Conservation (phyloP, 2,888 invertebrate genomes). For the Lepeophtheirus nordmannii region DNA sequence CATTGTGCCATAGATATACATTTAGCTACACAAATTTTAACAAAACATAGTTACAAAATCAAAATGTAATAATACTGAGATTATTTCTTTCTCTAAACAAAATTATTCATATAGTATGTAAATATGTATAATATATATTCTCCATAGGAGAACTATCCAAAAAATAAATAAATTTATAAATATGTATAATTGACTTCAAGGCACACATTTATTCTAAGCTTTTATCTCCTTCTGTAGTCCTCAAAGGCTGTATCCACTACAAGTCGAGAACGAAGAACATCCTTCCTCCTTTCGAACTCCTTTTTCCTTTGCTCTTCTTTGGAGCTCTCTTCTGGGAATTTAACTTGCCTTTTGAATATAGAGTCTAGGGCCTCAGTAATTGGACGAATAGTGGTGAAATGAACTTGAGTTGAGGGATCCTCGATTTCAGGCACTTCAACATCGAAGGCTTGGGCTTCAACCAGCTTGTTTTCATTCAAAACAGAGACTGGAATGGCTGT, state of each 20-base stretch:
- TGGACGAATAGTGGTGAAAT: not conserved
- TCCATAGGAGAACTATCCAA: not conserved
- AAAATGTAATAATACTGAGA: not conserved
- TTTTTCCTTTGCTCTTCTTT: too few species aligned
- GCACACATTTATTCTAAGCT: too few species aligned
- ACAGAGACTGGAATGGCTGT: not conserved
- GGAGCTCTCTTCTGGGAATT: too few species aligned
- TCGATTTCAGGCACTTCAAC: not conserved
- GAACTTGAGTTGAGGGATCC: not conserved
- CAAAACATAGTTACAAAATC: not conserved
- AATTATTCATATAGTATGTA: too few species aligned
- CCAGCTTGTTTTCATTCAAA: not conserved
- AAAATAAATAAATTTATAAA: not conserved
- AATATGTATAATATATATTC: not conserved
- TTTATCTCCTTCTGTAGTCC: not conserved
- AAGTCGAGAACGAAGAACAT: not conserved
- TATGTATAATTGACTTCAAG: not conserved
- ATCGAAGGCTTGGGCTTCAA: not conserved
- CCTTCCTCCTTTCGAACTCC: not conserved
- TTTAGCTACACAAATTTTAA: too few species aligned
- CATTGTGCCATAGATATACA: too few species aligned
- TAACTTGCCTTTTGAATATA: too few species aligned
- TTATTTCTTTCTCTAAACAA: not conserved
- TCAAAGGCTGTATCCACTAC: conserved; percentile 5
- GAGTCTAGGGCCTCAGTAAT: too few species aligned